Evolutionary conservation across 2,888 invertebrate species (phyloP).

Genomic region (Tetranychus piercei): DNA sequence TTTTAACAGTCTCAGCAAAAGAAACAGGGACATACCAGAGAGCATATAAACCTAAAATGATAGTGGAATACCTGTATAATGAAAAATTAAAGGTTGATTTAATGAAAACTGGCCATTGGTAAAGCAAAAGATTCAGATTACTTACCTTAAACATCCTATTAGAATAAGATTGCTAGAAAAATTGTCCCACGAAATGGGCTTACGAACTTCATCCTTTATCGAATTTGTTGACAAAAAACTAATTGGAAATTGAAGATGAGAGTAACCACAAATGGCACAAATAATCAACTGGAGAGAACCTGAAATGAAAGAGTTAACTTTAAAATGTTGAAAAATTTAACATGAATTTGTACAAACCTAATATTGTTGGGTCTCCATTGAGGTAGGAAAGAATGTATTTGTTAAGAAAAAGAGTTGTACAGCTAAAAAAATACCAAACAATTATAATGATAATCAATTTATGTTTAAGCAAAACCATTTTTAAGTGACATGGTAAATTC

Average conservation of each 20-base stretch:
- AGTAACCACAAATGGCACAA: constrained; percentile 52
- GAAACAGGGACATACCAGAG: constrained; percentile 58
- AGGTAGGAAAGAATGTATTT: constrained; percentile 54
- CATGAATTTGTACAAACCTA: constrained; percentile 39
- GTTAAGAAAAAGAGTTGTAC: constrained; percentile 54
- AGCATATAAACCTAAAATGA: constrained; percentile 51
- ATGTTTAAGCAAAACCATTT: neutral
- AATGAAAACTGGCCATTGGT: neutral
- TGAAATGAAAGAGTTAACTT: constrained; percentile 29
- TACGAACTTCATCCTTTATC: neutral
- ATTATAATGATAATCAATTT: constrained; percentile 12
- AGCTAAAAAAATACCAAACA: constrained; percentile 52
- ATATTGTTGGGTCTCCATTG: constrained; percentile 50
- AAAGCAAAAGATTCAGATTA: neutral
- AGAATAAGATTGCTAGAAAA: constrained; percentile 45
- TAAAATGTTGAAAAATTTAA: neutral
- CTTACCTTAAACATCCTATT: constrained; percentile 50
- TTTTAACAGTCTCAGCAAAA: constrained; percentile 61
- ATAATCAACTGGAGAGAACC: constrained; percentile 57
- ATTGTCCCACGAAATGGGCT: neutral
- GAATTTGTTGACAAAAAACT: constrained; percentile 32
- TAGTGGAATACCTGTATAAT: constrained; percentile 45
- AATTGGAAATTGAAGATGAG: constrained; percentile 53
- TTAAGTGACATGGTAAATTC: neutral
- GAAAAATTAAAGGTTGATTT: neutral